Conservation (phyloP, 1,140 invertebrate genomes). For the Patella vulgata region DNA sequence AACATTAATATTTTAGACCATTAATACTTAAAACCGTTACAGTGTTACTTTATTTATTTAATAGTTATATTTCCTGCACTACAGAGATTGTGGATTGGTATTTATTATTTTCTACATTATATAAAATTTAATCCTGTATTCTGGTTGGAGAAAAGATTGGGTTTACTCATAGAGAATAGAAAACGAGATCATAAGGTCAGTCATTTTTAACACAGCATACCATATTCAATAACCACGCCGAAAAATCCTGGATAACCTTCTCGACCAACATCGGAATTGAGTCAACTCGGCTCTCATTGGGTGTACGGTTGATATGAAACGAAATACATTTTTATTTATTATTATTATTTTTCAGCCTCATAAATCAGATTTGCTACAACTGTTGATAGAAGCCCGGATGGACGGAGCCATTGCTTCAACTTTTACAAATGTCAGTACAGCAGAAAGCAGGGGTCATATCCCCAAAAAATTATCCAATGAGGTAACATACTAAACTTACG, state of each 20-base stretch:
- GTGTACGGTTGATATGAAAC: too few species aligned
- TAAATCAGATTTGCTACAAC: constrained; percentile 35
- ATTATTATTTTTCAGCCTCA: too few species aligned
- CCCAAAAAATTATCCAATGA: too few species aligned
- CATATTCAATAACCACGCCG: background rate
- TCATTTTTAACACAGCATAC: background rate
- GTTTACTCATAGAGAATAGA: constrained; percentile 37
- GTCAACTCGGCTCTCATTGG: too few species aligned
- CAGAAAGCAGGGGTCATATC: too few species aligned
- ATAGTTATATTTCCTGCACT: constrained; percentile 56
- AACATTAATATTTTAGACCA: background rate
- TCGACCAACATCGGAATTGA: too few species aligned
- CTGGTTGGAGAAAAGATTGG: constrained; percentile 53
- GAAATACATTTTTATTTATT: too few species aligned
- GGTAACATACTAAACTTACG: too few species aligned
- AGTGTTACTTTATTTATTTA: too few species aligned
- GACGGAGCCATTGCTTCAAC: too few species aligned
- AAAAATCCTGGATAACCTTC: too few species aligned
- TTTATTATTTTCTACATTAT: constrained; percentile 46
- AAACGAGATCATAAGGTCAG: constrained; percentile 39
- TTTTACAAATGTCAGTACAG: too few species aligned
- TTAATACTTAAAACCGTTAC: background rate
- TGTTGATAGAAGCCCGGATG: constrained; percentile 33
- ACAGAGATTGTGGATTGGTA: constrained; percentile 48
- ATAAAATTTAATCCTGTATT: constrained; percentile 56